Evolutionary conservation across 2,113 vertebrate species (phyloP).

Genomic region (Cheilinus undulatus): DNA sequence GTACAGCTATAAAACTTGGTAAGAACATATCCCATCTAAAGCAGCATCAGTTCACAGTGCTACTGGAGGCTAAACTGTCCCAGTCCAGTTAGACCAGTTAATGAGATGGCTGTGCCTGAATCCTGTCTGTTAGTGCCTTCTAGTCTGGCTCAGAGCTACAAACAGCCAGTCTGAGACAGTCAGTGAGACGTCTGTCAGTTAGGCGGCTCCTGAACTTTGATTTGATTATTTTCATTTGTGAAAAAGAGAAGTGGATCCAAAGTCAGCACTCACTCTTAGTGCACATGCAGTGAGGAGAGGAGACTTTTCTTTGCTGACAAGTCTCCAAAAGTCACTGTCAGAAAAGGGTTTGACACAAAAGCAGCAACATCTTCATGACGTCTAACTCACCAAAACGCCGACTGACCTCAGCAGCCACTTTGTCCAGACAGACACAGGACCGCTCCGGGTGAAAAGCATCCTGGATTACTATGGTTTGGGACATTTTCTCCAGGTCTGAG

Average conservation of each 20-base stretch:
- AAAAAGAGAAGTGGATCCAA: neutral
- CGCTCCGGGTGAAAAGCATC: neutral
- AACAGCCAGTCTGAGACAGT: too few relatives aligned
- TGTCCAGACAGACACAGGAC: neutral
- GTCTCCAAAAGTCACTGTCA: neutral
- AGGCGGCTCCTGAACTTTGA: neutral
- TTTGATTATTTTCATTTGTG: conserved; percentile 1
- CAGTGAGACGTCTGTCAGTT: neutral
- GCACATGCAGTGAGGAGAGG: neutral
- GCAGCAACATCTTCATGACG: neutral
- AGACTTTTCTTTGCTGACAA: neutral
- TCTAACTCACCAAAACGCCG: neutral
- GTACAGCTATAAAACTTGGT: too few relatives aligned
- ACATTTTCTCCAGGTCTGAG: neutral
- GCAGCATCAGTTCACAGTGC: neutral
- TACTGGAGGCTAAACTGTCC: neutral
- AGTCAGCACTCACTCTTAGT: neutral
- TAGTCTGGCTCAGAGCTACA: too few relatives aligned
- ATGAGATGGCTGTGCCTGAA: conserved; percentile 12
- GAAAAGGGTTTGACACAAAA: neutral
- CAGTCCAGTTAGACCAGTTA: neutral
- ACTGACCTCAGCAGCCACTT: neutral
- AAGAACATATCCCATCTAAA: neutral
- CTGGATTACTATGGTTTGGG: neutral
- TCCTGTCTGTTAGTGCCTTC: neutral